Evolutionary conservation across 2,888 invertebrate species (phyloP).

Genomic region (Apotomis turbidana): DNA sequence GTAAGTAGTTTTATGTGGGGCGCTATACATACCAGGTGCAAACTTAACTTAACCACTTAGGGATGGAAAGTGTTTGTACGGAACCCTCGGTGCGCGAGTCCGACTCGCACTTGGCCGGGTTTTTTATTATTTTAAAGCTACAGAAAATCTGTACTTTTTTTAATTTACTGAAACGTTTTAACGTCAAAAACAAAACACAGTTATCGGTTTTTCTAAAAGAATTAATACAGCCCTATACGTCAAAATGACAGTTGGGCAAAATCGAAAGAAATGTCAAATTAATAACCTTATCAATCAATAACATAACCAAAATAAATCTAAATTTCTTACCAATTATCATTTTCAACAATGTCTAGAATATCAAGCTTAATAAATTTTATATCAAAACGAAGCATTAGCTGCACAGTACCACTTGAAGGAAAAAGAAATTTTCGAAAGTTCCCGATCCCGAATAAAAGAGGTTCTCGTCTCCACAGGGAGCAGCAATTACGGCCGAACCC

Average conservation of each 20-base stretch:
- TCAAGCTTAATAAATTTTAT: conserved; percentile 63
- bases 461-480: conserved; percentile 86
- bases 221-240: conserved; percentile 13
- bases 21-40: too few relatives aligned
- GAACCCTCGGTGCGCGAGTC: too few relatives aligned
- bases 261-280: conserved; percentile 3
- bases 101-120: too few relatives aligned
- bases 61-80: too few relatives aligned
- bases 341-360: conserved; percentile 67
- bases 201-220: conserved; percentile 19
- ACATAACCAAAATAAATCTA: conserved; percentile 50
- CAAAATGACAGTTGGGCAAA: conserved; percentile 3
- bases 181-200: too few relatives aligned
- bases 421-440: conserved; percentile 94
- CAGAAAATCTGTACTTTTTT: too few relatives aligned
- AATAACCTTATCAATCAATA: conserved; percentile 23
- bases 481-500: conserved; percentile 84
- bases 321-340: conserved; percentile 22
- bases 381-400: conserved; percentile 67
- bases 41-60: too few relatives aligned
- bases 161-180: too few relatives aligned
- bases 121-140: too few relatives aligned
- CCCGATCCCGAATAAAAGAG: conserved; percentile 89
- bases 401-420: conserved; percentile 79
- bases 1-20: too few relatives aligned